A percentile compares a stretch with the other conserved stretches of the same genome.
Conservation (phyloP, 2,797 vertebrate species). For the Paguma larvata region DNA sequence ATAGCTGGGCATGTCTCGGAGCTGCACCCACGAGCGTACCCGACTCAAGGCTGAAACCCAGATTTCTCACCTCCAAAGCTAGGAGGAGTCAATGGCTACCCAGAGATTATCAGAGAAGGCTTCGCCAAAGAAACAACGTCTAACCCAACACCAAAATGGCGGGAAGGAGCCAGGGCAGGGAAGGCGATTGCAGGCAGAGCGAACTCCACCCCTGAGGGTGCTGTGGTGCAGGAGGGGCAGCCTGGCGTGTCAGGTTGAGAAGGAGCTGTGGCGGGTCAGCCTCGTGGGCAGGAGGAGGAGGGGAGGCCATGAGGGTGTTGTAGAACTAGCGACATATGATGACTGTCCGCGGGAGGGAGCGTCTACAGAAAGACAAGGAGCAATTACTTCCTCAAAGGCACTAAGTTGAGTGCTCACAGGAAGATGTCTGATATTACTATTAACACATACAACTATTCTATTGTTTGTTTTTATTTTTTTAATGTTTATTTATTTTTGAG, state of each 20-base stretch:
- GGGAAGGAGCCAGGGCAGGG: not conserved
- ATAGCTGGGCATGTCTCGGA: accelerated
- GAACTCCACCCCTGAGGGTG: not conserved
- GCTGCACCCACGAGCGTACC: accelerated
- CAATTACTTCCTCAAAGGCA: not conserved
- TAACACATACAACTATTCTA: no score
- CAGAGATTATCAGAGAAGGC: not conserved
- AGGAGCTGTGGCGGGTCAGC: not conserved
- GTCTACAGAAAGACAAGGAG: not conserved
- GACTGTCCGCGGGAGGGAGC: no score
- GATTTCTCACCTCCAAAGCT: not conserved
- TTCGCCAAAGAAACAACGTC: not conserved
- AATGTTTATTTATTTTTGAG: no score
- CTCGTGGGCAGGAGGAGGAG: no score
- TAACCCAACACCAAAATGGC: not conserved
- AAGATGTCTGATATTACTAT: not conserved
- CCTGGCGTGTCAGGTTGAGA: not conserved
- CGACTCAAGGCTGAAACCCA: not conserved
- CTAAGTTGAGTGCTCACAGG: not conserved
- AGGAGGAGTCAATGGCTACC: not conserved
- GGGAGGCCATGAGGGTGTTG: no score
- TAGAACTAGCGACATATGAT: accelerated
- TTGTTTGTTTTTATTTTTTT: no score
- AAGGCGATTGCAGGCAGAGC: accelerated
- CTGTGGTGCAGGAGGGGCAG: no score